Base-by-base conservation (phyloP, 2,113 vertebrate genomes). In the Hirundichthys speculiger region DNA sequence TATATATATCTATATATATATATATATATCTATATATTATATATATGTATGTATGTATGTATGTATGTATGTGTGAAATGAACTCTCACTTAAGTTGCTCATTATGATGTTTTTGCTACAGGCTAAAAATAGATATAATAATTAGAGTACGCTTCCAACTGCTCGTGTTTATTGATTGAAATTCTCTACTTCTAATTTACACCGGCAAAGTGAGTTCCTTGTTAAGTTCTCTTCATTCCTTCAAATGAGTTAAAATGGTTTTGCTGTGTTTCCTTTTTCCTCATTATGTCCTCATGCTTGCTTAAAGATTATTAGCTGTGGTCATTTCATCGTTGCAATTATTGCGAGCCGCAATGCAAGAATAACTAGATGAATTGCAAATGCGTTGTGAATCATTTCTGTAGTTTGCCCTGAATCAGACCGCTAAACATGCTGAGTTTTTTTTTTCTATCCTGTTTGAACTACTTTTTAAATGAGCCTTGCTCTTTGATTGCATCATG, bases 401-500 rank as follows among this genome's bases (percentile, higher is more conserved):
- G 13, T 66, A 77, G 64, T 78, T 78, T 72, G 72, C 79, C 85
- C 77, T 63, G 67, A 75, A 83, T 74, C 81, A 67, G 75, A 79
- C 80, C 82, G 75, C 74, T 69, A 73, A 85, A 83, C 77, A 86
- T 65, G 76, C 69, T 50, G 69, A 76, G 57, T 76, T 79, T 70
- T 65, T 68, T 62, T 43, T 67, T 68, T 77, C 69, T 74, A n/a
- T n/a, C n/a, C n/a, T 77, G 80, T 88, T 86, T 86, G 80, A 87
- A 86, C 80, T 82, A 65, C 77, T 83, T 80, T 65, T 77, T 68
- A 80, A 83, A 85, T 58, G 75, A 88, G 84, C 76, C 82, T 91
- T 90, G 89, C 89, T 83, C 79, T 88, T 85, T 83, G 86, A 88
- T 91, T 91, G 88, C 88, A 89, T 90, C 89, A 91, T 73, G 75